Evolutionary conservation across 2,888 invertebrate species (phyloP), one percentile per base, ranked within the genome.

Genomic region (Drosophila testacea): DNA sequence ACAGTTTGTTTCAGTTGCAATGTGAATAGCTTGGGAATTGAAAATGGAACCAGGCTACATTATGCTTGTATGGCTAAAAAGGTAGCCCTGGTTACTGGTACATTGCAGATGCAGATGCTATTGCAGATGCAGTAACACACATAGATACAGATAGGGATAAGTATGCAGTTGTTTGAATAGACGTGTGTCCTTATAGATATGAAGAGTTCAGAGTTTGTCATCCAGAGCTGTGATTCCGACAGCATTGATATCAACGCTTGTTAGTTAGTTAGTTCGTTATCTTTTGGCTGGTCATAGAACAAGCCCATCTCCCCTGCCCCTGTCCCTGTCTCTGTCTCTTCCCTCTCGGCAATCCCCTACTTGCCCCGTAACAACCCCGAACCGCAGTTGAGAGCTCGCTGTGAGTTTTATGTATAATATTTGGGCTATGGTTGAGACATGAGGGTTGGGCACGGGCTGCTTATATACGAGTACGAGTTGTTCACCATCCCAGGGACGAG

Each of bases 211-310:
- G 36, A 44, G 57, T 16, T 10, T 38, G 27, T 36, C 36, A 36
- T 10, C 28, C 28, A n/a, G 27, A 34, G 36, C 11, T 54, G 30
- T 52, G 65, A 69, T 59, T 65, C 63, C 34, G 36, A 48, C 48
- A 56, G 64, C 69, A 72, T 73, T 78, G 80, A 79, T 81, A 83
- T 79, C 71, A 61, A 64, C 36, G 76, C 48, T 76, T 61, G 81
- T 79, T 86, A 81, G 83, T 79, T 83, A 81, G 79, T 75, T 81
- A 83, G 86, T 83, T 86, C 79, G 77, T 81, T 86, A 83, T 85
- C 83, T 83, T 39, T 13, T 41, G 41, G 63, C 71, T 46, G 50
- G 36, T 39, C 60, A 42, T 50, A 42, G 38, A 56, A 57, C 55
- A 72, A 51, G 42, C 55, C 22, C 22, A 2, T 22, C 22, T 22